Conservation (phyloP, 2,888 invertebrate genomes). For the Polyommatus iphigenia region DNA sequence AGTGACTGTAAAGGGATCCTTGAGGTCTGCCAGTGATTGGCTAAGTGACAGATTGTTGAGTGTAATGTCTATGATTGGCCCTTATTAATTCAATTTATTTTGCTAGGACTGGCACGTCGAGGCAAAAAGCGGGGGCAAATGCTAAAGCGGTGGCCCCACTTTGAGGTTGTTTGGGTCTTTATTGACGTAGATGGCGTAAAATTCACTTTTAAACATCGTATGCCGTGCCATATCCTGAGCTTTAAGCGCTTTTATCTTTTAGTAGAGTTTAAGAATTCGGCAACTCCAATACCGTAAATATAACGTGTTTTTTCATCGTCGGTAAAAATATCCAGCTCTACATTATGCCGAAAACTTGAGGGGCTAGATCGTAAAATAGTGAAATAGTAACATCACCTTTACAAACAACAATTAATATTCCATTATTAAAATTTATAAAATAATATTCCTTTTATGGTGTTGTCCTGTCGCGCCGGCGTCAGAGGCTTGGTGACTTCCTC, state of each 20-base stretch:
- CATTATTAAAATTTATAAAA: background rate
- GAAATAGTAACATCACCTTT: background rate
- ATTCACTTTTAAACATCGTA: too few species aligned
- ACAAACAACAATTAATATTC: background rate
- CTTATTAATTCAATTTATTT: background rate
- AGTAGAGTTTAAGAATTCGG: too few species aligned
- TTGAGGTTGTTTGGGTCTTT: too few species aligned
- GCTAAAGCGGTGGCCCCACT: too few species aligned
- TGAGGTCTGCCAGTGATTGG: background rate
- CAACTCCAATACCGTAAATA: too few species aligned
- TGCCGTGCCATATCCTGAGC: background rate
- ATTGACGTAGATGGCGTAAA: too few species aligned
- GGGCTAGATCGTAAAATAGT: background rate
- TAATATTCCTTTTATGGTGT: background rate
- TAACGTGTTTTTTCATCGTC: too few species aligned
- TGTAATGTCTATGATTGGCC: background rate
- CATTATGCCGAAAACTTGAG: background rate
- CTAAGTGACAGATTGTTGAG: background rate
- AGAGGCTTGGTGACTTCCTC: background rate
- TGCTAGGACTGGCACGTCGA: background rate
- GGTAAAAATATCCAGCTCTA: background rate
- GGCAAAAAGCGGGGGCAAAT: background rate
- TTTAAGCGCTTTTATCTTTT: background rate
- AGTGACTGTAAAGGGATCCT: slow-evolving; percentile 24
- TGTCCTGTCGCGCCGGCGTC: background rate